These are phyloP conservation scores for Protobothrops flavoviridis DNA, from an alignment of 2,113 vertebrate species.

Conservation along the genomic window DNA sequence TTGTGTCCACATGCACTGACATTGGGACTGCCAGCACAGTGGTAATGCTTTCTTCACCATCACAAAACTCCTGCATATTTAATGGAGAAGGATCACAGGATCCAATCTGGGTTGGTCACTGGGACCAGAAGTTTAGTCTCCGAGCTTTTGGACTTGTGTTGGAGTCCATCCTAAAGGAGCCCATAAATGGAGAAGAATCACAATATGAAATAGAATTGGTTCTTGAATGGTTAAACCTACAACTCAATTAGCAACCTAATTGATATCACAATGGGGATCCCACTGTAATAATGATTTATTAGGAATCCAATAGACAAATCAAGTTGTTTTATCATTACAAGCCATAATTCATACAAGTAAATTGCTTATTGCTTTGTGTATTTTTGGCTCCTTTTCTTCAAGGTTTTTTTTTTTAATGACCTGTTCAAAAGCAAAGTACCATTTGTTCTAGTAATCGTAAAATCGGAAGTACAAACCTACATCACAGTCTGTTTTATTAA, in stretches of 20 bases:
- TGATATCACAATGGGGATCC: neutral
- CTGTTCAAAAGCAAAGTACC: conserved; percentile 1
- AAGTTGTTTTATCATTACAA: conserved; percentile 26
- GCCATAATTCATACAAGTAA: conserved; percentile 38
- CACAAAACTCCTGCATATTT: neutral
- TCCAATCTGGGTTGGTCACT: neutral
- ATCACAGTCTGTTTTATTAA: conserved; percentile 41
- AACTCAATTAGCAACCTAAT: neutral
- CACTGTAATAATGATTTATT: conserved; percentile 11
- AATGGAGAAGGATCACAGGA: neutral
- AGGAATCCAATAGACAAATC: neutral
- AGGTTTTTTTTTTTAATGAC: neutral
- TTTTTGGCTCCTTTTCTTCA: conserved; percentile 19
- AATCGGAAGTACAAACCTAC: conserved; percentile 21
- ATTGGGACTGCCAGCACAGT: neutral
- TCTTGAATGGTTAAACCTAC: neutral
- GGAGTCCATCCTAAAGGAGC: neutral
- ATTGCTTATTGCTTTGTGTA: conserved; percentile 26
- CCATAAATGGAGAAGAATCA: neutral
- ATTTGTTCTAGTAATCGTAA: conserved; percentile 10
- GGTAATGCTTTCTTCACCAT: neutral
- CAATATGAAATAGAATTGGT: neutral
- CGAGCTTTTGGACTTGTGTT: neutral
- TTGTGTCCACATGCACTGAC: neutral
- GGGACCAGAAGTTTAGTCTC: neutral